Evolutionary conservation across 2,888 invertebrate species (phyloP).

Genomic region (Coremacera marginata): DNA sequence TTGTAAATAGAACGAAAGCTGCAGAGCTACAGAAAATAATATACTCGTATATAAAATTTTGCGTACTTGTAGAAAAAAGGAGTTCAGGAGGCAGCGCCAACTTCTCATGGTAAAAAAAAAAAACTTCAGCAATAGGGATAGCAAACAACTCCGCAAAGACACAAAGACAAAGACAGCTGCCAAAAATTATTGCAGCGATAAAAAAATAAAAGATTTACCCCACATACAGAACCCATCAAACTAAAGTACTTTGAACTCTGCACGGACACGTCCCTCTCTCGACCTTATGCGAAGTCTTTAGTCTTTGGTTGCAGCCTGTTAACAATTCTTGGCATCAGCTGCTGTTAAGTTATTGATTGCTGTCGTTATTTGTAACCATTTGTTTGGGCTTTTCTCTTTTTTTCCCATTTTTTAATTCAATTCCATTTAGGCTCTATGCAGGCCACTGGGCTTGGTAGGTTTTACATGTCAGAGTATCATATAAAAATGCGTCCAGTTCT

Average conservation of each 20-base stretch:
- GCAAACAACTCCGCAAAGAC: not conserved
- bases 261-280: not conserved
- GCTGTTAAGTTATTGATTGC: conserved; percentile 43
- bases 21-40: not conserved
- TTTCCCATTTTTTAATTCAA: not conserved
- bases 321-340: conserved; percentile 53
- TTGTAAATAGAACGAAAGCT: conserved; percentile 32
- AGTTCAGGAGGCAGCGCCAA: not conserved
- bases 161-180: conserved; percentile 26
- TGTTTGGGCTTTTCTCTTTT: conserved; percentile 7
- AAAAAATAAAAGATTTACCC: conserved; percentile 36
- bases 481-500: not conserved
- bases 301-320: not conserved
- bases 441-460: conserved; percentile 1
- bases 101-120: not conserved
- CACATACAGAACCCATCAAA: conserved; percentile 17
- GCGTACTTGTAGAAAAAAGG: not conserved
- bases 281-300: not conserved
- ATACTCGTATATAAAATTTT: not conserved
- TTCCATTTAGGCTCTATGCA: conserved; percentile 29
- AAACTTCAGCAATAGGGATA: not conserved
- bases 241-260: conserved; percentile 8
- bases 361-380: conserved; percentile 38
- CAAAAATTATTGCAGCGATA: conserved; percentile 42
- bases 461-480: conserved; percentile 2